A percentile compares a stretch with the other conserved stretches of the same genome.
These are phyloP conservation scores for Epicampocera succincta DNA, from an alignment of 2,888 invertebrate genomes.

Conservation along the genomic window DNA sequence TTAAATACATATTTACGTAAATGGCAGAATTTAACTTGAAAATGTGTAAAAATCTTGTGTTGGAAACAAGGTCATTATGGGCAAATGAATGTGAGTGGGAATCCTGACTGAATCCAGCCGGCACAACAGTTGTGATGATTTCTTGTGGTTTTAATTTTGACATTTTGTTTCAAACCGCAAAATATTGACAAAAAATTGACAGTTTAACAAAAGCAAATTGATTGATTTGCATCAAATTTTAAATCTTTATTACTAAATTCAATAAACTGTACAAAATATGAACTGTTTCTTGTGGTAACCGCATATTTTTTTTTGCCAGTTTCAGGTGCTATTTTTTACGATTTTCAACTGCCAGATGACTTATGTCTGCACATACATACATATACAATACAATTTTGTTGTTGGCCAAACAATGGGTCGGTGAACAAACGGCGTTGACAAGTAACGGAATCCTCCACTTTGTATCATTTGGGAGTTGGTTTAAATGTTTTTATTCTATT, in stretches of 20 bases:
- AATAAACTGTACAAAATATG: not conserved
- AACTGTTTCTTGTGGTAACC: not conserved
- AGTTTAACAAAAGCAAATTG: conserved; percentile 45
- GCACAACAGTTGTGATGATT: conserved; percentile 42
- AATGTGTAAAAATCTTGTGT: too few species aligned
- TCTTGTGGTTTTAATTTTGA: conserved; percentile 45
- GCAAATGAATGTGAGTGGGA: not conserved
- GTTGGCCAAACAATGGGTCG: conserved; percentile 18
- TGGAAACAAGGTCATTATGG: conserved; percentile 16
- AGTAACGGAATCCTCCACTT: conserved; percentile 21
- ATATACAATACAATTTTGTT: too few species aligned
- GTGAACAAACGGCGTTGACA: conserved; percentile 61
- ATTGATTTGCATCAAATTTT: conserved; percentile 28
- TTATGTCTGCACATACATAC: too few species aligned
- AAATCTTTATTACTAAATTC: conserved; percentile 28
- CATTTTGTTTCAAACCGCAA: conserved; percentile 11
- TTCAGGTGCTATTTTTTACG: not conserved
- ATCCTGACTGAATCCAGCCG: not conserved
- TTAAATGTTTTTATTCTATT: not conserved
- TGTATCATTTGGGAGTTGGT: too few species aligned
- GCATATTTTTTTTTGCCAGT: not conserved
- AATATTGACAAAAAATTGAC: conserved; percentile 15
- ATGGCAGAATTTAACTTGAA: too few species aligned
- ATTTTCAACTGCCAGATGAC: not conserved
- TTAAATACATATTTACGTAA: too few species aligned